Evolutionary conservation across 2,797 vertebrate genomes (phyloP), one percentile per base, ranked within the genome.

Genomic region (Myotis myotis): DNA sequence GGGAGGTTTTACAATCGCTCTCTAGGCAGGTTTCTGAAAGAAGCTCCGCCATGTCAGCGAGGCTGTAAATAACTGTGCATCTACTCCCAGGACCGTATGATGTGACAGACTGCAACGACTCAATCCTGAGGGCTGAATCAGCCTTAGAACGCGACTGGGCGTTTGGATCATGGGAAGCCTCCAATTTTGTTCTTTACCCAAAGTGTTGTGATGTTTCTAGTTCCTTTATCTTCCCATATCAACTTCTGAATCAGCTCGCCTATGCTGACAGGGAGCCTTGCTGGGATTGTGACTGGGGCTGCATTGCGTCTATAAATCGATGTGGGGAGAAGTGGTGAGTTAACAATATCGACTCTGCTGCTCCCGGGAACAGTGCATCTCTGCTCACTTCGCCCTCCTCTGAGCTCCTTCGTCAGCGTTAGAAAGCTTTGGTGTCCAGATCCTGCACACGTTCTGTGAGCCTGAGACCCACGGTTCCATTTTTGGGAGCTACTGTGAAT

Each of bases 21-120:
- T 55, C 44, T 23, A 23, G 44, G 17, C 15, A 76, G 36, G 1
- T 41, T 84, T 15, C 53, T 4, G 3, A 20, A 70, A 16, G 11
- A 55, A 89, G 25, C 3, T 44, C 33, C 22, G 12, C 6, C 9
- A 10, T 17, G 22, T n/a, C 17, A 28, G 33, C 17, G 5, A 1
- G 23, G 13, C 13, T 55, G 33, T 8, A 28, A 55, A 15, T 9
- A 16, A 0, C 9, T 36, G 75, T 25, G 75, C 49, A 0, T 25
- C 20, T 15, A 5, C n/a, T 1, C 0, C 53, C 13, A 36, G 33
- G 75, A 23, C 16, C 75, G 0, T 1, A 2, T 23, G 8, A 8
- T 1, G 75, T 6, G n/a, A 23, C 7, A 5, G 8, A 36, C 6
- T 5, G 20, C 49, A 8, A 2, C 4, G 49, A 15, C 11, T 36